phyloP scores from a whole-genome alignment of 2,113 vertebrate genomes.

The Machaerirhynchus nigripectus region DNA sequence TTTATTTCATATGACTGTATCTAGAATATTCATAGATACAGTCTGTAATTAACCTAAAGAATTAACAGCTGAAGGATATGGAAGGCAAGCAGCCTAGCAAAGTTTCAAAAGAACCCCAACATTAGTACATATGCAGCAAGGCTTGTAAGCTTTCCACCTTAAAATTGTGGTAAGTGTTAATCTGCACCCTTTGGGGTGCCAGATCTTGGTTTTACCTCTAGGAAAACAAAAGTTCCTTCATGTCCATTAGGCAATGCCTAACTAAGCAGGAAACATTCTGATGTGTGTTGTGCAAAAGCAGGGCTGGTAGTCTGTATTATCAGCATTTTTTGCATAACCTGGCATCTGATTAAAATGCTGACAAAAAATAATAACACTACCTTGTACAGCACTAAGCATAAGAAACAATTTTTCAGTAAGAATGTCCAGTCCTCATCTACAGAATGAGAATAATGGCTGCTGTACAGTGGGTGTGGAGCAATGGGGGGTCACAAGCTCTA shows the following conservation, averaged over 20 bases:
- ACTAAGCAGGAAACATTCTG: background rate
- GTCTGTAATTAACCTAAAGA: background rate
- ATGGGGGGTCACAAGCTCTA: background rate
- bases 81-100: background rate
- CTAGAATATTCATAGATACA: background rate
- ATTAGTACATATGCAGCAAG: background rate
- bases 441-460: background rate
- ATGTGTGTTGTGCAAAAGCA: background rate
- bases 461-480: background rate
- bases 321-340: background rate
- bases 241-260: background rate
- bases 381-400: background rate
- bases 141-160: background rate
- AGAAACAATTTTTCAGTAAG: background rate
- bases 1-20: background rate
- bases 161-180: background rate
- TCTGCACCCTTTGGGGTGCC: background rate
- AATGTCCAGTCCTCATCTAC: background rate
- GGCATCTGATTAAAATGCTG: background rate
- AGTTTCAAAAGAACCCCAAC: background rate
- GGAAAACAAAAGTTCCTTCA: background rate
- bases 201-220: background rate
- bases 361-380: background rate
- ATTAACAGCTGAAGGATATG: background rate
- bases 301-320: background rate